Conservation (phyloP, 1,140 invertebrate genomes). For the Drosophila lowei region DNA sequence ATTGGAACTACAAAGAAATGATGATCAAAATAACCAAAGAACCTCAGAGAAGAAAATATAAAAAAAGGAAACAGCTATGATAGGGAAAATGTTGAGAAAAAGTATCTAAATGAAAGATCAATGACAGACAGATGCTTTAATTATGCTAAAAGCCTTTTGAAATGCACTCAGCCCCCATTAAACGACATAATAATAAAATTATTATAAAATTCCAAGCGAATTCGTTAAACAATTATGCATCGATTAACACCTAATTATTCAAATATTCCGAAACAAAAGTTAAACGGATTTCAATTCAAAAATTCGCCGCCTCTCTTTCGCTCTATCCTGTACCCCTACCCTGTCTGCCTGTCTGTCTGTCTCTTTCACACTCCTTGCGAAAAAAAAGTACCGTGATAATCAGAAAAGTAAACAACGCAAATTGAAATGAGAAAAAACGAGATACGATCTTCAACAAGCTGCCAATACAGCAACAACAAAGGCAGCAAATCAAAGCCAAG, state of each 20-base stretch:
- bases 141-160: slow-evolving; percentile 2
- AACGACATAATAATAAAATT: slow-evolving; percentile 22
- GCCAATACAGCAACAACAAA: not conserved
- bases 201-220: slow-evolving; percentile 15
- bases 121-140: not conserved
- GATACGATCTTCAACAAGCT: slow-evolving; percentile 47
- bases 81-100: too few relatives aligned
- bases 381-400: slow-evolving; percentile 33
- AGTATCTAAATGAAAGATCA: not conserved
- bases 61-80: not conserved
- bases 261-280: slow-evolving; percentile 54
- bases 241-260: slow-evolving; percentile 53
- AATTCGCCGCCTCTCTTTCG: slow-evolving; percentile 1
- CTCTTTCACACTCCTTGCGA: not conserved
- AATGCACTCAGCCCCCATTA: slow-evolving; percentile 3
- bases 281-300: slow-evolving; percentile 12
- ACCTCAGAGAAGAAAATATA: too few relatives aligned
- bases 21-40: too few relatives aligned
- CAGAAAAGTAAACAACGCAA: slow-evolving; percentile 53
- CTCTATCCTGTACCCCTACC: not conserved
- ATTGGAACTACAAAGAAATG: too few relatives aligned
- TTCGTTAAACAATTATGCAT: slow-evolving; percentile 41
- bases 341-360: not conserved
- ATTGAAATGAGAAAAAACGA: slow-evolving; percentile 39
- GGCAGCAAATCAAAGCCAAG: slow-evolving; percentile 20